Percentiles rank a stretch among this genome's conserved stretches.
phyloP scores from a whole-genome alignment of 2,888 invertebrate genomes.

The Oithona nana region DNA sequence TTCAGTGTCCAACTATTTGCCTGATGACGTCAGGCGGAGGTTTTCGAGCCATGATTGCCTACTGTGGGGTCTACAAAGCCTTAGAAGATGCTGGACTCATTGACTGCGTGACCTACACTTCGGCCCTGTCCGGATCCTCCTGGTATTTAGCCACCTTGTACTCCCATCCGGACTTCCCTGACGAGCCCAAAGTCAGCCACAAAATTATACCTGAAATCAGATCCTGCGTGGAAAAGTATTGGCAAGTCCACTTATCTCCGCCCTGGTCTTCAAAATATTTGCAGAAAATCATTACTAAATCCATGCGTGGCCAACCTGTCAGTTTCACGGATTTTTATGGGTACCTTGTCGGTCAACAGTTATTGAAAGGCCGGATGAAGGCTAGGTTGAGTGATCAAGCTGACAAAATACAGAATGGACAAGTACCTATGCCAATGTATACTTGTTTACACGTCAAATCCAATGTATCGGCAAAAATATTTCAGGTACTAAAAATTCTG shows the following conservation, averaged over 20 bases:
- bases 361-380: constrained; percentile 27
- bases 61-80: constrained; percentile 29
- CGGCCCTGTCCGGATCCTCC: constrained; percentile 31
- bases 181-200: constrained; percentile 19
- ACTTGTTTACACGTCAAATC: constrained; percentile 32
- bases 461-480: constrained; percentile 30
- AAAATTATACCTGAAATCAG: constrained; percentile 5
- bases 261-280: constrained; percentile 19
- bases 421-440: constrained; percentile 29
- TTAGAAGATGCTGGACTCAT: constrained; percentile 27
- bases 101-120: constrained; percentile 28
- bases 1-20: constrained; percentile 29
- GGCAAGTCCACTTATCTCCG: constrained; percentile 17
- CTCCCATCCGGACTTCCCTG: constrained; percentile 29
- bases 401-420: constrained; percentile 26
- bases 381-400: constrained; percentile 27
- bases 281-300: constrained; percentile 26
- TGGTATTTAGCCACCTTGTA: constrained; percentile 32
- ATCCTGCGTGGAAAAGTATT: constrained; percentile 14
- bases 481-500: constrained; percentile 26
- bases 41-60: constrained; percentile 30
- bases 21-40: constrained; percentile 32
- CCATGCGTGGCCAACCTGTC: constrained; percentile 29
- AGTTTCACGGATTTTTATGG: constrained; percentile 33
- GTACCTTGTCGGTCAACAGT: constrained; percentile 30